Conservation (phyloP, 2,113 vertebrate genomes). For the Phalacrocorax aristotelis region DNA sequence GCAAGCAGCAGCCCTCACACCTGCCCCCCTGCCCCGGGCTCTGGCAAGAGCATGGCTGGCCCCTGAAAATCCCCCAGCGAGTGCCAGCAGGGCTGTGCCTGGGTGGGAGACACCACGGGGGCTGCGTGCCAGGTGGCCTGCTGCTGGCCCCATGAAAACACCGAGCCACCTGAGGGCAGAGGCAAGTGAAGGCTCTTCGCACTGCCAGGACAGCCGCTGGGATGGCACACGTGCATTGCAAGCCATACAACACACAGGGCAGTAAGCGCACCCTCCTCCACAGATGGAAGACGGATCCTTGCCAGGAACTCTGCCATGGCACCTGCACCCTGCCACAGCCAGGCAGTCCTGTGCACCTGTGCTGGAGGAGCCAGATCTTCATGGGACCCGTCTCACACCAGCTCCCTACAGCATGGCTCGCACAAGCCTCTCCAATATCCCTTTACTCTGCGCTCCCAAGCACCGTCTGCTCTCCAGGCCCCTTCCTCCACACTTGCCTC, state of each 20-base stretch:
- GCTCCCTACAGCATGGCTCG: fast-evolving
- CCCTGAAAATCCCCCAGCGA: fast-evolving
- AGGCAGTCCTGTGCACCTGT: not conserved
- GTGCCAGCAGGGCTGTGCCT: not conserved
- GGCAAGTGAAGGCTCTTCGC: fast-evolving
- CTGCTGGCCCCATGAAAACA: fast-evolving
- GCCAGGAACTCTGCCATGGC: not conserved
- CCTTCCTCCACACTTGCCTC: not conserved
- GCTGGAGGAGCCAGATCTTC: not conserved
- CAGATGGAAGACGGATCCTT: not conserved
- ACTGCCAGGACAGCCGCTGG: not conserved
- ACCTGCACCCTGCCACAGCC: not conserved
- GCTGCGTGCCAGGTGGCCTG: fast-evolving
- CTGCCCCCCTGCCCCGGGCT: not conserved
- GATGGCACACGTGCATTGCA: not conserved
- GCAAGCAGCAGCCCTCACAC: too few species aligned
- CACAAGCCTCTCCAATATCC: not conserved
- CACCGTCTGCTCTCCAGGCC: not conserved
- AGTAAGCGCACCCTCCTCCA: not conserved
- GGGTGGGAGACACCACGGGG: not conserved
- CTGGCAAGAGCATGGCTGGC: not conserved
- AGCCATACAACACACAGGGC: not conserved
- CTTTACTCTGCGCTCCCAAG: fast-evolving
- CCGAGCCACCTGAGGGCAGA: not conserved
- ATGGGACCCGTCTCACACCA: fast-evolving